Evolutionary conservation across 2,113 vertebrate genomes (phyloP).

Genomic region (Amphilophus citrinellus): DNA sequence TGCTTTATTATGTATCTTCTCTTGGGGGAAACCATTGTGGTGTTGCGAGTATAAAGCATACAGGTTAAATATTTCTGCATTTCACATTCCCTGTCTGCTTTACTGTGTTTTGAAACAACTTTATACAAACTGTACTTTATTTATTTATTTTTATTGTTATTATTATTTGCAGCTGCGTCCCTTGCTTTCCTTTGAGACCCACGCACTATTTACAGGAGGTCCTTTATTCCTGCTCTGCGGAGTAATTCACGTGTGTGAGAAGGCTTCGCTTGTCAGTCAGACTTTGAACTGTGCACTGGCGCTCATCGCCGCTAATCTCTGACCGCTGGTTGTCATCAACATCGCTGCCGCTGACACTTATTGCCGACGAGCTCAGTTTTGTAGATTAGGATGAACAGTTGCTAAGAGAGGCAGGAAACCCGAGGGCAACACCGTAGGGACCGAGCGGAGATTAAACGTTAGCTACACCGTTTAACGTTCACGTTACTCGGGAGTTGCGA

Average conservation of each 20-base stretch:
- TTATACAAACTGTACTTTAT: neutral
- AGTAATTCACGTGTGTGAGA: slow-evolving; percentile 86
- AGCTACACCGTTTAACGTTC: slow-evolving; percentile 55
- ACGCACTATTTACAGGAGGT: slow-evolving; percentile 73
- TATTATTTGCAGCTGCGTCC: neutral
- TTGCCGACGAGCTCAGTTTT: slow-evolving; percentile 17
- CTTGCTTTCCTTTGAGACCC: neutral
- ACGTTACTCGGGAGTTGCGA: slow-evolving; percentile 83
- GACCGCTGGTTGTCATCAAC: slow-evolving; percentile 45
- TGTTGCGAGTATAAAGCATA: neutral
- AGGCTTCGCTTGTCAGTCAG: slow-evolving; percentile 91
- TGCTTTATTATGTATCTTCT: neutral
- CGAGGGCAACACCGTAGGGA: slow-evolving; percentile 31
- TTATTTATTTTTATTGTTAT: neutral
- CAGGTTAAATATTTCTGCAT: neutral
- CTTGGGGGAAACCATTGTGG: neutral
- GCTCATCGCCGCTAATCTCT: slow-evolving; percentile 74
- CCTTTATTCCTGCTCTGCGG: slow-evolving; percentile 75
- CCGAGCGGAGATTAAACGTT: slow-evolving; percentile 43
- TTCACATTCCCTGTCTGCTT: neutral
- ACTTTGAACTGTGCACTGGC: slow-evolving; percentile 86
- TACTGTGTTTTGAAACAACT: neutral
- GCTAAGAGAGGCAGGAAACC: slow-evolving; percentile 22
- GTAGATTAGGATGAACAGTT: slow-evolving; percentile 63
- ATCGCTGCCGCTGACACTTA: slow-evolving; percentile 35